Conservation (phyloP, 2,888 invertebrate genomes). For the Rhopalosiphum nymphaeae region DNA sequence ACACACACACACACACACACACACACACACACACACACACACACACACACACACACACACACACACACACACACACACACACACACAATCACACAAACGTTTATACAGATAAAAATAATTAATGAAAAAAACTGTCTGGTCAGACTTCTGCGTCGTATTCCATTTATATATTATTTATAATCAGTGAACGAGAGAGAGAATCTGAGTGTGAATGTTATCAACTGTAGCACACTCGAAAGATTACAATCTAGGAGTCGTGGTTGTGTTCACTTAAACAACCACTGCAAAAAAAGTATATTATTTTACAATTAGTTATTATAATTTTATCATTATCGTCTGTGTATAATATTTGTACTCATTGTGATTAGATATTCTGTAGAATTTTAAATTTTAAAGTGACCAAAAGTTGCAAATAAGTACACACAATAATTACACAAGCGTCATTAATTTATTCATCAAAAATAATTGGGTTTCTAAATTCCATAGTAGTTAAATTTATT, state of each 20-base stretch:
- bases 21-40: not conserved
- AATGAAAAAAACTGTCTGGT: constrained; percentile 5
- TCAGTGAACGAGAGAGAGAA: not conserved
- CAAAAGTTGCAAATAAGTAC: not conserved
- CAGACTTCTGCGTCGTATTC: not conserved
- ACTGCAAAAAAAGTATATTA: not conserved
- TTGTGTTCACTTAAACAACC: not conserved
- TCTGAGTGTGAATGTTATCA: not conserved
- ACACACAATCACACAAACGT: not conserved
- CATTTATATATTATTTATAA: not conserved
- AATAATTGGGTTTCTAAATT: not conserved
- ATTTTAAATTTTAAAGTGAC: not conserved
- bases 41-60: not conserved
- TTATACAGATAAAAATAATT: not conserved
- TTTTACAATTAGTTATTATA: not conserved
- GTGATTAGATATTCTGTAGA: not conserved
- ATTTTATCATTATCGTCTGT: not conserved
- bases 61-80: not conserved
- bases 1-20: not conserved
- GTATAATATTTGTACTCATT: not conserved
- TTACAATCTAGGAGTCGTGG: not conserved
- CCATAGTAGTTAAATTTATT: not conserved
- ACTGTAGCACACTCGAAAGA: not conserved
- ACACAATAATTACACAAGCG: not conserved
- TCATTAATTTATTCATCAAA: not conserved